These are phyloP conservation scores for Thamnophis elegans DNA, from an alignment of 2,797 vertebrate species.

Conservation along the genomic window DNA sequence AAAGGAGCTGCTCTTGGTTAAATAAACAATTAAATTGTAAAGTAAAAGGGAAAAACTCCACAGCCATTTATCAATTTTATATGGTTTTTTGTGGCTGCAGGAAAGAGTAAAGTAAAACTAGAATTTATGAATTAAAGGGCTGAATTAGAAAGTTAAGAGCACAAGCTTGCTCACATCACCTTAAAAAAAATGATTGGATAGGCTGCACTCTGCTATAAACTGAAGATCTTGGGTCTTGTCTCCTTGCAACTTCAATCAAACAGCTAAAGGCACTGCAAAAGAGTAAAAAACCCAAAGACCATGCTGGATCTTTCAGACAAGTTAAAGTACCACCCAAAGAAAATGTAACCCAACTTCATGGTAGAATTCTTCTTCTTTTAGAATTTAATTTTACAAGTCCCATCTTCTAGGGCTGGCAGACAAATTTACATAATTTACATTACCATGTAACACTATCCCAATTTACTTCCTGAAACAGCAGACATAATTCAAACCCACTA, in stretches of 20 bases:
- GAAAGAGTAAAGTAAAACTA: constrained; percentile 55
- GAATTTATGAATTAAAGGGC: constrained; percentile 38
- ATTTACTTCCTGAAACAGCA: neutral
- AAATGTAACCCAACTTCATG: neutral
- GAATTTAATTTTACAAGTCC: neutral
- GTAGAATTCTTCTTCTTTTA: neutral
- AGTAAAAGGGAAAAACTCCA: constrained; percentile 64
- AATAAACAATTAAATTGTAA: constrained; percentile 68
- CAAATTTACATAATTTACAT: neutral
- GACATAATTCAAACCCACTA: neutral
- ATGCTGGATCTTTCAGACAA: neutral
- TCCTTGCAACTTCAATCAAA: neutral
- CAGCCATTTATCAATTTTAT: constrained; percentile 65
- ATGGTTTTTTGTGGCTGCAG: constrained; percentile 56
- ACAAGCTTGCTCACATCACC: neutral
- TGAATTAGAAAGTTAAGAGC: constrained; percentile 47
- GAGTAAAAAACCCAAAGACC: neutral
- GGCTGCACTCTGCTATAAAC: neutral
- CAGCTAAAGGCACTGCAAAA: neutral
- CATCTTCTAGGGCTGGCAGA: neutral
- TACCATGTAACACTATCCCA: neutral
- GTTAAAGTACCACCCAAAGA: neutral
- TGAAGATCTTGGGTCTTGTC: neutral
- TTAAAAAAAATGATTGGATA: neutral
- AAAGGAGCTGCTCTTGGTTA: constrained; percentile 64